Evolutionary conservation across 2,113 vertebrate species (phyloP).

Genomic region (Buteo buteo): DNA sequence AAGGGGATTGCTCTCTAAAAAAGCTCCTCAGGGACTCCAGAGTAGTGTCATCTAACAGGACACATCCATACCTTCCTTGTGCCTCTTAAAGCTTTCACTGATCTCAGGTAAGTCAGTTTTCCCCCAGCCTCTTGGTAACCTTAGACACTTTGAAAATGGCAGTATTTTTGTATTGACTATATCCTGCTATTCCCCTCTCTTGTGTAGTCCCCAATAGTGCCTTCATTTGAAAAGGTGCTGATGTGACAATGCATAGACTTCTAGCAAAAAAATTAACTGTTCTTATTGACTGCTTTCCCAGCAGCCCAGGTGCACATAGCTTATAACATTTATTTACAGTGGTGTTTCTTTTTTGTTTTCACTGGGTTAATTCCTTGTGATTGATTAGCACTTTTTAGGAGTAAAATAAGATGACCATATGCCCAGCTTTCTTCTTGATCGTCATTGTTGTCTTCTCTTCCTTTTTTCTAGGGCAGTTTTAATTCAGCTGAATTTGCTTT

Average conservation of each 20-base stretch:
- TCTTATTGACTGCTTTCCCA: background rate
- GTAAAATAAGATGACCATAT: constrained; percentile 23
- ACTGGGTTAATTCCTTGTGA: background rate
- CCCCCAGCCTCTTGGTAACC: background rate
- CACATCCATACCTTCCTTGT: background rate
- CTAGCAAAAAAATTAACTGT: background rate
- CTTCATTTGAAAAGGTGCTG: background rate
- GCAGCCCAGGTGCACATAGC: background rate
- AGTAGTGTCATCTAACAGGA: background rate
- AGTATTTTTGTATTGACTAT: constrained; percentile 24
- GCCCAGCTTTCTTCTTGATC: constrained; percentile 19
- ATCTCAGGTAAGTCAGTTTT: background rate
- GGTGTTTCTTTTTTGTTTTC: background rate
- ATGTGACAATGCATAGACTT: background rate
- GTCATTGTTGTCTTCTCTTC: background rate
- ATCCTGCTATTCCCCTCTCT: background rate
- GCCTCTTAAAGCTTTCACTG: background rate
- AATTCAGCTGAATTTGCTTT: constrained; percentile 72
- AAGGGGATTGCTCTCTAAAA: background rate
- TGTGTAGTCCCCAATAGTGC: background rate
- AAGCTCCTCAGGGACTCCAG: background rate
- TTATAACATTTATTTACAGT: background rate
- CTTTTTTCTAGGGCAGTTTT: constrained; percentile 25
- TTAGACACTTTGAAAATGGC: background rate
- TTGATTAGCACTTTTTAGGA: constrained; percentile 31